Conservation (phyloP, 2,888 invertebrate species). For the Drosophila silvestris region DNA sequence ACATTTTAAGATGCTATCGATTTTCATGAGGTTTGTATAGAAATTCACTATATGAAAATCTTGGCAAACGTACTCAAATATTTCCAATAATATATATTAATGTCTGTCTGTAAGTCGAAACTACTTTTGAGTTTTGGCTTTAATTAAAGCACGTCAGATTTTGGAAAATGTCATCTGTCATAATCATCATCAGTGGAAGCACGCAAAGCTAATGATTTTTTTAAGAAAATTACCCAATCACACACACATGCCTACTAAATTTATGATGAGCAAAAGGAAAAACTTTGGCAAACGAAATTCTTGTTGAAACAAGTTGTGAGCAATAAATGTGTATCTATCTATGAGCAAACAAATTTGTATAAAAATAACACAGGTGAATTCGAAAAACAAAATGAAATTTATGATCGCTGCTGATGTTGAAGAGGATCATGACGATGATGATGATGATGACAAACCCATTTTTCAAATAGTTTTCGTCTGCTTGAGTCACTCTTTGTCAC, state of each 20-base stretch:
- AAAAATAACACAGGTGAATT: conserved; percentile 77
- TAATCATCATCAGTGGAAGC: conserved; percentile 3
- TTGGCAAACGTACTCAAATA: not conserved
- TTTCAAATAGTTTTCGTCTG: not conserved
- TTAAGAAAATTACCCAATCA: conserved; percentile 65
- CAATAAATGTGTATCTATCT: conserved; percentile 69
- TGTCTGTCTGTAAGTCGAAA: not conserved
- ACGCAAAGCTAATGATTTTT: conserved; percentile 12
- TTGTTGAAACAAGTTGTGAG: conserved; percentile 47
- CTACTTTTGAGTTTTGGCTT: not conserved
- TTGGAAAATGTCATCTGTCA: conserved; percentile 13
- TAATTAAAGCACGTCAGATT: not conserved
- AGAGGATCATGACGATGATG: not conserved
- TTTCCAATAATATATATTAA: not conserved
- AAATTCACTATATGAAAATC: not conserved
- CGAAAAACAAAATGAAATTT: conserved; percentile 42
- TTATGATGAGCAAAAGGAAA: conserved; percentile 30
- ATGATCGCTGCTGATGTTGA: conserved; percentile 20
- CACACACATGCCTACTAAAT: conserved; percentile 12
- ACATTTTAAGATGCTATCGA: not conserved
- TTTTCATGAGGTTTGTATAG: not conserved
- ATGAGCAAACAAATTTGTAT: conserved; percentile 51
- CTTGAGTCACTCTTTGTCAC: conserved; percentile 38
- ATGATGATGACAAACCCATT: conserved; percentile 42
- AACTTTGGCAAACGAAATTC: conserved; percentile 20